Percentiles rank a stretch among this genome's conserved stretches.
These are phyloP conservation scores for Macroramphosus scolopax DNA, from an alignment of 2,797 vertebrate genomes.

Conservation along the genomic window DNA sequence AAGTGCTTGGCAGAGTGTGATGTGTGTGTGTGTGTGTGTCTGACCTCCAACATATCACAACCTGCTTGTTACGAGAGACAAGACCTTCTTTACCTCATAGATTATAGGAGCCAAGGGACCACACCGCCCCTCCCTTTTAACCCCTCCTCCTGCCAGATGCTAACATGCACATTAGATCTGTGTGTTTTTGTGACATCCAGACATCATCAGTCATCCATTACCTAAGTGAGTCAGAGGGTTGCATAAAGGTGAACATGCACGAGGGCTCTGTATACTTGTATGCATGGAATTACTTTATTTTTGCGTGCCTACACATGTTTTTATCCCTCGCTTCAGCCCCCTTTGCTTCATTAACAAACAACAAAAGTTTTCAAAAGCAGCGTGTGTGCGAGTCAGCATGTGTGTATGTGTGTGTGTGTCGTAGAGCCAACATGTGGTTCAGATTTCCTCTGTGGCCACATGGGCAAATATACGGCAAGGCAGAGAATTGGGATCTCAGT, in stretches of 20 bases:
- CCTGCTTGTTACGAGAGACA: slow-evolving; percentile 58
- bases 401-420: slow-evolving; percentile 46
- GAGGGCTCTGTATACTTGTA: slow-evolving; percentile 17
- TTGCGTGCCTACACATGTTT: slow-evolving; percentile 64
- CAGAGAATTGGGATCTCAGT: slow-evolving; percentile 42
- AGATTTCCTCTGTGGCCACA: slow-evolving; percentile 80
- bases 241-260: slow-evolving; percentile 39
- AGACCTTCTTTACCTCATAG: slow-evolving; percentile 63
- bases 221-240: slow-evolving; percentile 34
- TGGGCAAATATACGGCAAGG: slow-evolving; percentile 61
- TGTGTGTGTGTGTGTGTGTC: slow-evolving; percentile 24
- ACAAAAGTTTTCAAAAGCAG: slow-evolving; percentile 65
- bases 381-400: slow-evolving; percentile 28
- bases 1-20: slow-evolving; percentile 35
- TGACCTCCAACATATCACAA: slow-evolving; percentile 56
- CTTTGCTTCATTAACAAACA: slow-evolving; percentile 71
- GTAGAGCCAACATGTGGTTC: slow-evolving; percentile 78
- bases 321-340: slow-evolving; percentile 56
- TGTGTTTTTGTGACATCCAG: slow-evolving; percentile 19
- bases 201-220: neutral
- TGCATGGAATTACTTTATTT: slow-evolving; percentile 46
- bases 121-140: slow-evolving; percentile 49
- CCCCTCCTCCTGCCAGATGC: slow-evolving; percentile 54
- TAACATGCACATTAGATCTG: slow-evolving; percentile 56
- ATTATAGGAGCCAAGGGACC: slow-evolving; percentile 68